Conservation (phyloP, 2,888 invertebrate species). For the Melieria crassipennis region DNA sequence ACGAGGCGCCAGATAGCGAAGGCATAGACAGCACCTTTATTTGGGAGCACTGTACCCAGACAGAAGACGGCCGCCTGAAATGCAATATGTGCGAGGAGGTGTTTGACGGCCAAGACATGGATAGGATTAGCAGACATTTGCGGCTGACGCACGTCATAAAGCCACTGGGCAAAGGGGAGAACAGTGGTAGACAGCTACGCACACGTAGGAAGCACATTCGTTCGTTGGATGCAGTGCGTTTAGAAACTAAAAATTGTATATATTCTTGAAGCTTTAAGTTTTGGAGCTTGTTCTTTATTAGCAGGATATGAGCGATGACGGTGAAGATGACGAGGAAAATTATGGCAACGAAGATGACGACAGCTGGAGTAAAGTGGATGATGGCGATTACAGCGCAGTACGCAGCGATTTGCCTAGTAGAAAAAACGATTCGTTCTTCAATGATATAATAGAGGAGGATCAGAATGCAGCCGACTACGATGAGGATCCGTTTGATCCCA, state of each 20-base stretch:
- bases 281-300: neutral
- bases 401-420: constrained; percentile 42
- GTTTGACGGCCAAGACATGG: constrained; percentile 46
- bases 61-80: constrained; percentile 40
- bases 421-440: constrained; percentile 44
- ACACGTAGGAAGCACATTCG: constrained; percentile 32
- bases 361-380: constrained; percentile 42
- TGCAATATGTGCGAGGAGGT: constrained; percentile 52
- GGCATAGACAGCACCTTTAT: constrained; percentile 40
- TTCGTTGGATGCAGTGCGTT: too few relatives aligned
- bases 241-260: too few relatives aligned
- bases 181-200: constrained; percentile 18
- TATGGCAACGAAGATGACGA: constrained; percentile 39
- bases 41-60: constrained; percentile 44
- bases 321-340: constrained; percentile 30
- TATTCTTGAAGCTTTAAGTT: too few relatives aligned
- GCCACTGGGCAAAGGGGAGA: neutral
- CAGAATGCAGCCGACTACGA: constrained; percentile 36
- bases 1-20: constrained; percentile 31
- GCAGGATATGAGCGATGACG: constrained; percentile 38
- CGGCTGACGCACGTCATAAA: constrained; percentile 42
- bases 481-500: constrained; percentile 46
- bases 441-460: constrained; percentile 49
- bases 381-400: constrained; percentile 29
- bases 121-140: constrained; percentile 45